phyloP scores from a whole-genome alignment of 2,797 vertebrate genomes.

The Antrozous pallidus region DNA sequence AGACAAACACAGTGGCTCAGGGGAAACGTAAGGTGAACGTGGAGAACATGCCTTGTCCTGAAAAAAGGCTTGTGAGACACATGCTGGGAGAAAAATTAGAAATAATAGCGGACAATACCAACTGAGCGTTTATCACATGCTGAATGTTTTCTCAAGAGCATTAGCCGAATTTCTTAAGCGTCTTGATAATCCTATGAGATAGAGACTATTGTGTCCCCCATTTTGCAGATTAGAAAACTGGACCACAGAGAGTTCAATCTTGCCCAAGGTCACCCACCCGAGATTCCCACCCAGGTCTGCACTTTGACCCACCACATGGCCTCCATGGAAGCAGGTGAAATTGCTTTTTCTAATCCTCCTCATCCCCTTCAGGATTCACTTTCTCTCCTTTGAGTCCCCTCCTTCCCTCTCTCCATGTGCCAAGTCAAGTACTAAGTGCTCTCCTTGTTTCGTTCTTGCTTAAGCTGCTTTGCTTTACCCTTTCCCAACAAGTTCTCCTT shows the following conservation, averaged over 20 bases:
- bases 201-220: not conserved
- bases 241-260: not conserved
- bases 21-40: not conserved
- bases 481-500: not conserved
- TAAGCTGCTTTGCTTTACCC: not conserved
- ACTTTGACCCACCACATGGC: not conserved
- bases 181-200: not conserved
- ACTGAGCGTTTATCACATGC: not conserved
- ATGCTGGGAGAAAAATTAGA: not conserved
- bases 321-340: not conserved
- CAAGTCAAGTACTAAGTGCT: not conserved
- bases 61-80: not conserved
- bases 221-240: constrained; percentile 9
- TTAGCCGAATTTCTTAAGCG: not conserved
- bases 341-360: not conserved
- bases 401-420: not conserved
- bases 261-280: not conserved
- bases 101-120: not conserved
- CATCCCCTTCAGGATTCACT: not conserved
- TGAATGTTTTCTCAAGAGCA: not conserved
- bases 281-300: not conserved
- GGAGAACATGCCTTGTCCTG: not conserved
- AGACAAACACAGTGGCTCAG: not conserved
- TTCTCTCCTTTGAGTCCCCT: not conserved
- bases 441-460: not conserved